Evolutionary conservation across 2,797 vertebrate species (phyloP).

Genomic region (Crax fasciolata): DNA sequence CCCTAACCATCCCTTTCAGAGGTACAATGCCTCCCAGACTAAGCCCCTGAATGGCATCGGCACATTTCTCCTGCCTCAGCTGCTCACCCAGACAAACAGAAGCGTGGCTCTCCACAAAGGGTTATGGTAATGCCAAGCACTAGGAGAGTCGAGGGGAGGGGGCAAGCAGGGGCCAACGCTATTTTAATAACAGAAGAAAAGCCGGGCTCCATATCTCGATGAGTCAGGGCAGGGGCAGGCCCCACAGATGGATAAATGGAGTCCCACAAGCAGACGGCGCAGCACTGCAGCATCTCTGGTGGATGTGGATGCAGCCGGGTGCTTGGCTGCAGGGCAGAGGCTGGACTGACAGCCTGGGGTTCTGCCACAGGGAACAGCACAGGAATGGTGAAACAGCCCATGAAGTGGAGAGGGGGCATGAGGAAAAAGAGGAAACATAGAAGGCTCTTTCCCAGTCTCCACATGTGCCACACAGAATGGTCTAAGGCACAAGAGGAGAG

Average conservation of each 20-base stretch:
- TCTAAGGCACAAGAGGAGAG: background rate
- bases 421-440: rapidly evolving
- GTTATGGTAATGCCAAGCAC: slow-evolving; percentile 33
- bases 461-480: rapidly evolving
- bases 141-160: slow-evolving; percentile 10
- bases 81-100: slow-evolving; percentile 69
- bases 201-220: background rate
- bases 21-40: slow-evolving; percentile 61
- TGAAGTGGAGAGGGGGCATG: rapidly evolving
- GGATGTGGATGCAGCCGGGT: rapidly evolving
- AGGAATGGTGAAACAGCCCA: background rate
- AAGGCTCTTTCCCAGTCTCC: background rate
- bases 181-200: slow-evolving; percentile 66
- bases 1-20: slow-evolving; percentile 68
- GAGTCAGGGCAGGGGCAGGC: slow-evolving; percentile 29
- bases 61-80: slow-evolving; percentile 75
- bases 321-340: background rate
- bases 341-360: background rate
- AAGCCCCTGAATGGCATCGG: slow-evolving; percentile 57
- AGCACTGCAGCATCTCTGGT: background rate
- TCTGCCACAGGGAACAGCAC: background rate
- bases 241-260: background rate
- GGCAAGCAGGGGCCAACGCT: slow-evolving; percentile 36
- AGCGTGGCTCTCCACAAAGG: slow-evolving; percentile 74
- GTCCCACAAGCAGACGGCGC: background rate